These are phyloP conservation scores for Pomacea maculata DNA, from an alignment of 1,140 invertebrate species.

Conservation along the genomic window DNA sequence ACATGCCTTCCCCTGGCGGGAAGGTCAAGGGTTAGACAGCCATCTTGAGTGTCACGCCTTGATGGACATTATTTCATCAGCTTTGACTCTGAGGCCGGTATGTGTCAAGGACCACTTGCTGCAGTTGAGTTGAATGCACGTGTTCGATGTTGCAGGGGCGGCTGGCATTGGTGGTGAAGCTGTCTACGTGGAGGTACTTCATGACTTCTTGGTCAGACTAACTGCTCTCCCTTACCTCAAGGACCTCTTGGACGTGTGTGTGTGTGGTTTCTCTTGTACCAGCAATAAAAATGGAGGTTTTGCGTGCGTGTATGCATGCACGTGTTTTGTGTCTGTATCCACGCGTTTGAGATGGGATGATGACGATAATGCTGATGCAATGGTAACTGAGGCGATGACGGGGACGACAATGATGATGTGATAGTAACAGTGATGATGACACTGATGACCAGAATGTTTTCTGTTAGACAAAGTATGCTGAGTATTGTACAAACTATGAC, in stretches of 20 bases:
- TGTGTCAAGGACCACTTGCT: no score
- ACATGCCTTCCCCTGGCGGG: no score
- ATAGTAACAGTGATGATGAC: no score
- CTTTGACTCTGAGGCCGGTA: no score
- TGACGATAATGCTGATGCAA: not conserved
- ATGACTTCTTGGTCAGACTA: no score
- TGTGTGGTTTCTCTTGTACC: not conserved
- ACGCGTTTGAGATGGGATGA: not conserved
- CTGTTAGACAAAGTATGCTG: not conserved
- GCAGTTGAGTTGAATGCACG: no score
- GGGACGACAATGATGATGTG: not conserved
- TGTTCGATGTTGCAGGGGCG: no score
- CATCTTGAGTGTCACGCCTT: no score
- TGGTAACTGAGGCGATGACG: not conserved
- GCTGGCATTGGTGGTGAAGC: no score
- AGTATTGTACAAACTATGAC: not conserved
- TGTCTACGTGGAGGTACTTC: no score
- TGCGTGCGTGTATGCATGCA: constrained; percentile 3
- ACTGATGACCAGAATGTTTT: not conserved
- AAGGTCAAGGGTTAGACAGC: no score
- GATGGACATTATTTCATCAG: no score
- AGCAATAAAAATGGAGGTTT: not conserved
- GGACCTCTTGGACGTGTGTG: not conserved
- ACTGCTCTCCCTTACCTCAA: not conserved
- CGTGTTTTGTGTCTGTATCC: not conserved